phyloP scores from a whole-genome alignment of 2,888 invertebrate species.

The Cephus nigrinus region DNA sequence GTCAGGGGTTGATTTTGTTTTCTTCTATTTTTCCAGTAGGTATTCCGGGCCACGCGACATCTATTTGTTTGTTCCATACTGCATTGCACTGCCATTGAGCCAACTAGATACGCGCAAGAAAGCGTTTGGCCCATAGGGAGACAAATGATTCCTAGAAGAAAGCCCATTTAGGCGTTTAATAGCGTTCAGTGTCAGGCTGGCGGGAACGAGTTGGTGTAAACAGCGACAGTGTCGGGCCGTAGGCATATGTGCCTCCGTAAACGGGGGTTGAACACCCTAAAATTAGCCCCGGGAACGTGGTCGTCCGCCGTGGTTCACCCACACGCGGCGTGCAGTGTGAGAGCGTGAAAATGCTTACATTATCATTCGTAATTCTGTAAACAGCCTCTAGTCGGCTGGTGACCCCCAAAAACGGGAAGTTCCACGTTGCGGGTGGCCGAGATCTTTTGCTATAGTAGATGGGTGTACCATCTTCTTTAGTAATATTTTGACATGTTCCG shows the following conservation, averaged over 20 bases:
- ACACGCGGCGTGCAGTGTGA: slow-evolving; percentile 37
- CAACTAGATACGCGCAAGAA: background rate
- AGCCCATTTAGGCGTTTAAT: slow-evolving; percentile 32
- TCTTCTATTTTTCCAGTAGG: background rate
- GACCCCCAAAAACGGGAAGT: slow-evolving; percentile 23
- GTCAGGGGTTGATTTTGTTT: background rate
- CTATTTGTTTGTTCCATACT: background rate
- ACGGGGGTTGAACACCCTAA: slow-evolving; percentile 63
- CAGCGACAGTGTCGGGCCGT: slow-evolving; percentile 42
- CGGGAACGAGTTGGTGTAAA: slow-evolving; percentile 39
- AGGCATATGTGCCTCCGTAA: slow-evolving; percentile 31
- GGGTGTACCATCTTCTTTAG: background rate
- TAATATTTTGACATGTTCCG: too few relatives aligned
- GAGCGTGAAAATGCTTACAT: slow-evolving; percentile 66
- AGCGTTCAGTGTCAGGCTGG: slow-evolving; percentile 41
- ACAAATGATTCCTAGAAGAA: slow-evolving; percentile 23
- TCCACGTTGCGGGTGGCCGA: slow-evolving; percentile 60
- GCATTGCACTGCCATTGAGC: background rate
- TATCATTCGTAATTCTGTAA: slow-evolving; percentile 66
- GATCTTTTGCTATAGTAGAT: slow-evolving; percentile 16
- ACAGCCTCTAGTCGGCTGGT: slow-evolving; percentile 41
- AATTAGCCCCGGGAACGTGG: slow-evolving; percentile 59
- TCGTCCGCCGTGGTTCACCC: slow-evolving; percentile 34
- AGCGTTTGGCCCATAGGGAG: background rate
- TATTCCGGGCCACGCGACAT: background rate